phyloP scores from a whole-genome alignment of 2,888 invertebrate species.

The Ectemnius lituratus region DNA sequence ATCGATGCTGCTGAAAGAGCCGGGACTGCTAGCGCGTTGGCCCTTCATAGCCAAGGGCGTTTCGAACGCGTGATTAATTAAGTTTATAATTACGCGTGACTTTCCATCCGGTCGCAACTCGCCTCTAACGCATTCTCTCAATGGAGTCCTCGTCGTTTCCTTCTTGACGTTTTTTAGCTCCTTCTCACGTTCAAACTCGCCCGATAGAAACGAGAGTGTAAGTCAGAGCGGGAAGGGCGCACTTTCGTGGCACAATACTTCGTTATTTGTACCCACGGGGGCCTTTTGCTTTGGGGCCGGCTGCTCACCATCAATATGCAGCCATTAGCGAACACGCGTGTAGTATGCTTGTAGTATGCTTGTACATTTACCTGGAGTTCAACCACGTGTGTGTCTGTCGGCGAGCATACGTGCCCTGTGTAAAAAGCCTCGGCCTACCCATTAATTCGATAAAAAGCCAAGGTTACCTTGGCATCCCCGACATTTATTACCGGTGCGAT shows the following conservation, averaged over 20 bases:
- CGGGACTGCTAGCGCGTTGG: not conserved
- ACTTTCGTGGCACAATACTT: constrained; percentile 52
- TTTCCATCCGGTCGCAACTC: not conserved
- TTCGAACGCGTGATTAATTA: constrained; percentile 26
- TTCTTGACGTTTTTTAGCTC: not conserved
- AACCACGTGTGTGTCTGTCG: constrained; percentile 30
- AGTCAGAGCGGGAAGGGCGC: constrained; percentile 1
- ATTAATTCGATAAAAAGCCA: constrained; percentile 14
- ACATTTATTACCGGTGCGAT: constrained; percentile 9
- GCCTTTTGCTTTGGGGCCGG: constrained; percentile 32
- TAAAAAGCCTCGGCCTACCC: constrained; percentile 18
- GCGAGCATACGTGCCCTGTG: constrained; percentile 22
- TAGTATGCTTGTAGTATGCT: constrained; percentile 22
- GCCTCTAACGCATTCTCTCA: not conserved
- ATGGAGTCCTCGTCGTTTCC: not conserved
- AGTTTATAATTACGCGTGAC: constrained; percentile 37
- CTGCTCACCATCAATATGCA: constrained; percentile 45
- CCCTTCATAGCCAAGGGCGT: not conserved
- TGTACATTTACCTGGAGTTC: constrained; percentile 25
- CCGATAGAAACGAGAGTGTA: not conserved
- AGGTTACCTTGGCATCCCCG: not conserved
- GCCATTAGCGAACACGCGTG: constrained; percentile 57
- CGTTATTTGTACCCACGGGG: constrained; percentile 50
- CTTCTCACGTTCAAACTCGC: not conserved
- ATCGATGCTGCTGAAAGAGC: not conserved